These are phyloP conservation scores for Brienomyrus longianalis DNA, from an alignment of 2,113 vertebrate species.

Conservation along the genomic window DNA sequence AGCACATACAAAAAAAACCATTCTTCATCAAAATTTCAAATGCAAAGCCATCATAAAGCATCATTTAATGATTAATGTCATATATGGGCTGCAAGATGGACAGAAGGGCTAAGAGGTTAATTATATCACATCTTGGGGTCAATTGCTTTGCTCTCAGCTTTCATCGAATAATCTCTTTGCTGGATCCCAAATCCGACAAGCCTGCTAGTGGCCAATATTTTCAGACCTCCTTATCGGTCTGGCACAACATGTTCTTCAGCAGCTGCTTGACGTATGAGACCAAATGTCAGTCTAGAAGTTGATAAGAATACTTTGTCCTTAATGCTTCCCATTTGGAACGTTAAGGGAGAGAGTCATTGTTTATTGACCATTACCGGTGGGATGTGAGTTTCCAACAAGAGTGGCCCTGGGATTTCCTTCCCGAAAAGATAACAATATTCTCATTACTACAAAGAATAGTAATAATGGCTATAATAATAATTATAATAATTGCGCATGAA, in stretches of 20 bases:
- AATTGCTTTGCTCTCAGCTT: conserved; percentile 21
- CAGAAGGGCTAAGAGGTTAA: conserved; percentile 15
- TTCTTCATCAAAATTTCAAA: neutral
- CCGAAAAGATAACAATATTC: neutral
- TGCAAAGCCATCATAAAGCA: neutral
- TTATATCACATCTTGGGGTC: conserved; percentile 20
- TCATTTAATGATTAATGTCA: conserved; percentile 21
- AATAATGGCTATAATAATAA: neutral
- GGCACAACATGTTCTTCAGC: neutral
- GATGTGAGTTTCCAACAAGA: neutral
- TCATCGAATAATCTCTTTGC: conserved; percentile 17
- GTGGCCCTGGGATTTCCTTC: neutral
- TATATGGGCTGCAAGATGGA: conserved; percentile 11
- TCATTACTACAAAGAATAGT: neutral
- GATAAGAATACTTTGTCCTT: neutral
- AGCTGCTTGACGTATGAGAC: neutral
- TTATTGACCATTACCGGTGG: neutral
- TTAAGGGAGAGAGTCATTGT: neutral
- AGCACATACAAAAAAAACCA: neutral
- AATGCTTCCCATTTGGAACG: neutral
- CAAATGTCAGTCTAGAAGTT: neutral
- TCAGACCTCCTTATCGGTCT: conserved; percentile 17
- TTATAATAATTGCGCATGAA: neutral
- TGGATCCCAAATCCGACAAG: neutral
- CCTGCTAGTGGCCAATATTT: neutral